A percentile compares a stretch with the other conserved stretches of the same genome.
phyloP scores from a whole-genome alignment of 2,888 invertebrate species.

The Synergus laeviventris region DNA sequence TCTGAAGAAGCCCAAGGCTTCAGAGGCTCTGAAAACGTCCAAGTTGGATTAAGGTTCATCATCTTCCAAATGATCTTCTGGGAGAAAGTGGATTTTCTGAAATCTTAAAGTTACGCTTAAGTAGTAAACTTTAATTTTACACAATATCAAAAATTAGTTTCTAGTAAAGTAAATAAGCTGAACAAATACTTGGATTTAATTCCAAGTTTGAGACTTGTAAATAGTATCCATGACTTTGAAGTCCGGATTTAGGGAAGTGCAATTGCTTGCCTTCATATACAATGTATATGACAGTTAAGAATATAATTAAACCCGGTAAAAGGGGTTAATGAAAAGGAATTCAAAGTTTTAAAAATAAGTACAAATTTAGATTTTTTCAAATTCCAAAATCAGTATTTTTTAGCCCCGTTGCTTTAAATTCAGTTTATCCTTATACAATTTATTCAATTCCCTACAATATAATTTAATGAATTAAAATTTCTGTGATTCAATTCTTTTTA shows the following conservation, averaged over 20 bases:
- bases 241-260: conserved; percentile 47
- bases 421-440: too few species aligned
- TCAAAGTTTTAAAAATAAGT: neutral
- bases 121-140: conserved; percentile 10
- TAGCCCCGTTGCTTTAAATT: too few species aligned
- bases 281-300: conserved; percentile 67
- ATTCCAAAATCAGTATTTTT: too few species aligned
- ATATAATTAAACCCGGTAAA: conserved; percentile 53
- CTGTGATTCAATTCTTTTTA: neutral
- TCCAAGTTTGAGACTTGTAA: conserved; percentile 44
- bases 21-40: conserved; percentile 46
- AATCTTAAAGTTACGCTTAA: conserved; percentile 22
- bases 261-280: conserved; percentile 66
- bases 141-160: neutral
- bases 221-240: conserved; percentile 46
- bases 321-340: neutral
- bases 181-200: conserved; percentile 11
- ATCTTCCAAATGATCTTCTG: neutral
- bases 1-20: conserved; percentile 65
- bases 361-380: neutral
- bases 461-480: neutral
- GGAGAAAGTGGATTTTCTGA: neutral
- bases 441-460: too few species aligned
- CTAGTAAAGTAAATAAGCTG: neutral
- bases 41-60: conserved; percentile 55